Percentiles rank a stretch among this genome's conserved stretches.
These are phyloP conservation scores for Mesorhabditis belari DNA, from an alignment of 2,888 invertebrate genomes.

Conservation along the genomic window DNA sequence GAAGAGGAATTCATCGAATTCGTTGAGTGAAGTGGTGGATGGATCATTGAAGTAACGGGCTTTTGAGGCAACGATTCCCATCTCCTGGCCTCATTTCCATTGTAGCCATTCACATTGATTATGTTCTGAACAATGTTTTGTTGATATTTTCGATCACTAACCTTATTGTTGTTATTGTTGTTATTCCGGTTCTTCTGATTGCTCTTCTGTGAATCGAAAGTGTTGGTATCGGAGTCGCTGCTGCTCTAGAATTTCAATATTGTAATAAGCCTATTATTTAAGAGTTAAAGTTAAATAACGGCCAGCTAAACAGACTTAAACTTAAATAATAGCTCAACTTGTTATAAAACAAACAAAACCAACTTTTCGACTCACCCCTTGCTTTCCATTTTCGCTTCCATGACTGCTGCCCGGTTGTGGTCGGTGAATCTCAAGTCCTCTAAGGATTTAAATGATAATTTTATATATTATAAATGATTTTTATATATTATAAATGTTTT, in stretches of 20 bases:
- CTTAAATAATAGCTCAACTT: too few species aligned
- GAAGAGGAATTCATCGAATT: background rate
- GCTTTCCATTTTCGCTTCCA: constrained; percentile 54
- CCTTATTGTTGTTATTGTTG: too few species aligned
- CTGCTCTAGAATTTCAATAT: constrained; percentile 16
- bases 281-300: background rate
- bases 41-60: background rate
- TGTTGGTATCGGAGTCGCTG: constrained; percentile 35
- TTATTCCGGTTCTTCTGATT: constrained; percentile 11
- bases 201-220: constrained; percentile 29
- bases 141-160: too few species aligned
- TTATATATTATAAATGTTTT: too few species aligned
- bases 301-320: too few species aligned
- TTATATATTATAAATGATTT: too few species aligned
- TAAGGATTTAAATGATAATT: too few species aligned
- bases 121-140: too few species aligned
- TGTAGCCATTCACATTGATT: too few species aligned
- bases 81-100: too few species aligned
- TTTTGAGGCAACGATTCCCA: background rate
- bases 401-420: background rate
- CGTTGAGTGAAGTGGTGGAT: background rate
- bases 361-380: constrained; percentile 76
- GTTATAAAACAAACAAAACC: too few species aligned
- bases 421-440: background rate
- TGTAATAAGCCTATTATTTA: background rate